phyloP scores from a whole-genome alignment of 2,797 vertebrate species.

The Notoglanidium macrostoma region DNA sequence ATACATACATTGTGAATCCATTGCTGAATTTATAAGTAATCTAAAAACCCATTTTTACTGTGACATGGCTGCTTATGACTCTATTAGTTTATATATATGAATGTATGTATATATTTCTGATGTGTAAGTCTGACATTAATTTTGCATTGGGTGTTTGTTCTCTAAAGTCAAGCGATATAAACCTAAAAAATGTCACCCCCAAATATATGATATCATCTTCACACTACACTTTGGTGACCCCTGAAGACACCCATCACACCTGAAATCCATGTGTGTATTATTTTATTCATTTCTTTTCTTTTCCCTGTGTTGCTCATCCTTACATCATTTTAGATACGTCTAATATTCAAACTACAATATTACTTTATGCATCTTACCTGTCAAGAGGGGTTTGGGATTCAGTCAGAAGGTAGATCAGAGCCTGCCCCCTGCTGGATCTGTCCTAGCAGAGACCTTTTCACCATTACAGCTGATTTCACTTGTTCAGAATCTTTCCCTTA shows the following conservation, averaged over 20 bases:
- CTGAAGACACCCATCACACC: not conserved
- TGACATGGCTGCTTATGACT: no score
- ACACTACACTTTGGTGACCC: not conserved
- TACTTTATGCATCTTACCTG: constrained; percentile 18
- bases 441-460: constrained; percentile 42
- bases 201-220: not conserved
- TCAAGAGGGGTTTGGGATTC: constrained; percentile 37
- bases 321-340: not conserved
- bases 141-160: not conserved
- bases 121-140: not conserved
- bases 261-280: not conserved
- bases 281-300: constrained; percentile 3
- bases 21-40: no score
- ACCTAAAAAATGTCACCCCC: not conserved
- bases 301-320: not conserved
- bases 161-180: not conserved
- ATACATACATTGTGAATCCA: no score
- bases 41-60: no score
- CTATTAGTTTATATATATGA: no score
- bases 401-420: constrained; percentile 64
- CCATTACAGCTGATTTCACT: not conserved
- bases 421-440: constrained; percentile 76
- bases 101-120: no score
- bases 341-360: not conserved
- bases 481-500: not conserved